Conservation (phyloP, 2,888 invertebrate species). For the Fabriciana adippe region DNA sequence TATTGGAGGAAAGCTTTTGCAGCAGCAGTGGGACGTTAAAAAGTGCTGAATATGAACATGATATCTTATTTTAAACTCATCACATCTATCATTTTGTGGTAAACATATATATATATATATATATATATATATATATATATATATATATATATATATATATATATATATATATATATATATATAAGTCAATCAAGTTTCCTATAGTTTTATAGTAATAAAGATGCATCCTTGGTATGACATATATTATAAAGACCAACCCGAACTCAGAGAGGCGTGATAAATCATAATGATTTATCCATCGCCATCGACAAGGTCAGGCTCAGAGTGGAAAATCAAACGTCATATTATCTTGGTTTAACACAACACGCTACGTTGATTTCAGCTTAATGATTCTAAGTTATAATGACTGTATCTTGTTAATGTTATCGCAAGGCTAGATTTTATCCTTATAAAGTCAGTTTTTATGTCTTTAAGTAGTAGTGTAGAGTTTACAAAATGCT, state of each 20-base stretch:
- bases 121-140: no score
- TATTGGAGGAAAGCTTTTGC: no score
- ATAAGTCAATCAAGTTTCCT: neutral
- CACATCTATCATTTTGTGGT: no score
- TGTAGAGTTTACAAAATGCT: no score
- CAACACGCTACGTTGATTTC: constrained; percentile 7
- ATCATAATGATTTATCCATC: constrained; percentile 22
- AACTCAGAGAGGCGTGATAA: constrained; percentile 16
- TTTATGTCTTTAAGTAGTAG: neutral
- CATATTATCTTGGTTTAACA: constrained; percentile 17
- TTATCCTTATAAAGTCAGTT: constrained; percentile 2
- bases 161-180: no score
- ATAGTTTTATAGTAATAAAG: neutral
- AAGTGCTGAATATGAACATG: no score
- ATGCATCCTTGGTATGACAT: constrained; percentile 1
- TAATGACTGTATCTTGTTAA: constrained; percentile 8
- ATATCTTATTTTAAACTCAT: no score
- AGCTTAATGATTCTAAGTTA: constrained; percentile 11
- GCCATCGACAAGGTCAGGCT: constrained; percentile 22
- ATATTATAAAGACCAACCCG: constrained; percentile 13
- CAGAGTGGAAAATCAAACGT: constrained; percentile 20
- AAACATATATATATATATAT: no score
- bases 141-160: no score
- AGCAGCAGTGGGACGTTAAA: no score
- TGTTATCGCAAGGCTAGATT: constrained; percentile 7